Evolutionary conservation across 37 sponge, comb jelly and placozoan species (phyloP), one percentile per base, ranked within the genome.

Genomic region (Beroe ovata): DNA sequence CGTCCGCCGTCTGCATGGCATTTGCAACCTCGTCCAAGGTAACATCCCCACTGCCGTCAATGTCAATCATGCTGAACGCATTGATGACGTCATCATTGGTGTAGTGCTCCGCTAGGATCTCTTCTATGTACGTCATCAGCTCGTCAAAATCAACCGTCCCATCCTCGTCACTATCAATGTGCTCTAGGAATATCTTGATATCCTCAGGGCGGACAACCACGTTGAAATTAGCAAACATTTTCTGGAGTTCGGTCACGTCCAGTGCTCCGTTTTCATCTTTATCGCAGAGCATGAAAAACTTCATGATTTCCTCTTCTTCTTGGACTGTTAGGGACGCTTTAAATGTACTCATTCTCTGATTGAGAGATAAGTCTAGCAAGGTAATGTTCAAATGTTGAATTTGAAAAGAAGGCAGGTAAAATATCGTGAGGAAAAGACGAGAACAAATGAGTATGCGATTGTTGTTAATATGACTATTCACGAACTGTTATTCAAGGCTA

Each of bases 41-140:
- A 19, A 66, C 69, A 25, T 66, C 69, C 6, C 69, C 69, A 66
- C 69, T 66, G 28, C 84, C 84, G 33, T 77, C 84, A 20, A 32
- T 35, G n/a, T 77, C 84, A 1, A 77, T 77, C 84, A 77, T 11
- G 22, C 33, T 77, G 33, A 77, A 77, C 54, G 84, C 84, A 23
- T 36, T 42, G 26, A n/a, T n/a, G 25, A 77, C 11, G 28, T 77
- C 84, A 20, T 77, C 54, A 41, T 16, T 39, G 1, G 42, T 39
- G 23, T 77, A 77, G 1, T 42, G 26, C 84, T 77, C 84, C 1
- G 54, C 54, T 36, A 77, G 28, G 19, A 77, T 77, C 54, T 77
- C 84, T 54, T 77, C 84, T 4, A 77, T 77, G 47, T 77, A 77
- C 42, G 84, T 77, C 84, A 77, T 77, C 54, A 77, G 22, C 54